Evolutionary conservation across 2,797 vertebrate genomes (phyloP).

Genomic region (Chiroxiphia lanceolata): DNA sequence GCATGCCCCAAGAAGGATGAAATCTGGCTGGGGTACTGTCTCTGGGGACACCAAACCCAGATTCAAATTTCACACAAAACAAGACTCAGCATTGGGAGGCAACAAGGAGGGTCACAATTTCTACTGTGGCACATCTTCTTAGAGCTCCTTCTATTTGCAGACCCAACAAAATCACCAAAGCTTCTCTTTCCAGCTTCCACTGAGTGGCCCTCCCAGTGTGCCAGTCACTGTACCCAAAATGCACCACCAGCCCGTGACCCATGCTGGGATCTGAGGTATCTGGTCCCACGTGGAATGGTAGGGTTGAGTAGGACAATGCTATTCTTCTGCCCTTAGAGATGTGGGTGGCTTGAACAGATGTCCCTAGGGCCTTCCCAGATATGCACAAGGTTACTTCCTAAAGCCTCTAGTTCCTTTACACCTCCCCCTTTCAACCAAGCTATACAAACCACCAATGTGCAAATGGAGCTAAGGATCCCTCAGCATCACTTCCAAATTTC

Average conservation of each 20-base stretch:
- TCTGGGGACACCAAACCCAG: neutral
- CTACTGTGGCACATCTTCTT: fast-evolving
- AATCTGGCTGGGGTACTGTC: neutral
- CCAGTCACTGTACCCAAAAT: neutral
- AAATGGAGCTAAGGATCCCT: neutral
- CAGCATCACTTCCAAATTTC: neutral
- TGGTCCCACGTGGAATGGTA: neutral
- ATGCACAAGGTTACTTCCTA: neutral
- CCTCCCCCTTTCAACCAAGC: neutral
- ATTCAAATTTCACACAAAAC: neutral
- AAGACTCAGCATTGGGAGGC: neutral
- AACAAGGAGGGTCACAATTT: neutral
- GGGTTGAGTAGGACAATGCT: neutral
- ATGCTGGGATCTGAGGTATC: neutral
- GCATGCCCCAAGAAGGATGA: neutral
- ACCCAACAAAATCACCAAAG: neutral
- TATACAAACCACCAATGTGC: neutral
- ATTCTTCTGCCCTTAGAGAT: neutral
- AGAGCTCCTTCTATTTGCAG: neutral
- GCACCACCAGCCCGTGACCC: neutral
- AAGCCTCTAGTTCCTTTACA: neutral
- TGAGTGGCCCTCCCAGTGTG: neutral
- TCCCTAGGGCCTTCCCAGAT: neutral
- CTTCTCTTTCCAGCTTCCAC: neutral
- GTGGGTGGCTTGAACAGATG: neutral